Evolutionary conservation across 2,113 vertebrate species (phyloP), one percentile per base, ranked within the genome.

Genomic region (Neogobius melanostomus): DNA sequence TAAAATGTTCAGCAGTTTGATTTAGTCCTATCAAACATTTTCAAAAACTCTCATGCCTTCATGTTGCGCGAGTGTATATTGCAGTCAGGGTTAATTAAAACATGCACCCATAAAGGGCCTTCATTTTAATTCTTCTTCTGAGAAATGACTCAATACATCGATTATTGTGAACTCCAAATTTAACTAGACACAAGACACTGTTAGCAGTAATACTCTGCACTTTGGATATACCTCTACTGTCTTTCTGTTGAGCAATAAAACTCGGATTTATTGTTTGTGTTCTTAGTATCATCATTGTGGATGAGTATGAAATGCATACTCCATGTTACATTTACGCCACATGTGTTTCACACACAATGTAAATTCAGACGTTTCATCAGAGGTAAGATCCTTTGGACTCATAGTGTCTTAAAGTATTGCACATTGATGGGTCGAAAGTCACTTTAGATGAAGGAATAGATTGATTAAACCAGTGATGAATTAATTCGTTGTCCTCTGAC

Each of bases 91-190:
- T 57, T 11, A 64, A 62, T 73, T 80, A 47, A 45, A 68, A 63
- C 77, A 72, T 72, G 77, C 67, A 64, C 54, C 75, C 21, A 72
- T 47, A 85, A 79, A 75, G 45, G 72, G 77, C 15, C 59, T 72
- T 75, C 61, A 71, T 74, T 54, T 0, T 15, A 50, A 80, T 36
- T 51, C 21, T 21, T 70, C 72, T 65, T 57, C 51, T 11, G 2
- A 0, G 51, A 60, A 59, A 49, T 14, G 69, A 11, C 42, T 52
- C 54, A 57, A 62, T 54, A 44, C 68, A 66, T 21, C 68, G 17
- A 12, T 59, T 66, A 46, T 2, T 71, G 67, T 50, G 71, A 74
- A 64, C 51, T 21, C 45, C 6, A 28, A 64, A 70, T 44, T 36
- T 67, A 66, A 46, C 28, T 72, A 11, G 45, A 76, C 28, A 62